Conservation (phyloP, 1,140 invertebrate species). For the Orchesella cincta region DNA sequence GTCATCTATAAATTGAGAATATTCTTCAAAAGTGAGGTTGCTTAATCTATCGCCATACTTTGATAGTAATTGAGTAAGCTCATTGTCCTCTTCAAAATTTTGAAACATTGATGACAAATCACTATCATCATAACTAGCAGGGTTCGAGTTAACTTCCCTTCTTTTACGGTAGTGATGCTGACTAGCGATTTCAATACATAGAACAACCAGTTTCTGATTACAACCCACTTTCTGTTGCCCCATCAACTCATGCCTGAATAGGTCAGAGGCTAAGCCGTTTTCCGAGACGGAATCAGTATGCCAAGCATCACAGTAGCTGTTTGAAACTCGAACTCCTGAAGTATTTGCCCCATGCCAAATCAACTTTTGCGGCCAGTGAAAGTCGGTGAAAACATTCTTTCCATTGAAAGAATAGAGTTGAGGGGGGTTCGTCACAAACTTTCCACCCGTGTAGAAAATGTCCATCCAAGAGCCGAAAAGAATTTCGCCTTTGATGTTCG, state of each 20-base stretch:
- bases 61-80: not conserved
- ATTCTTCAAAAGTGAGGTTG: constrained; percentile 43
- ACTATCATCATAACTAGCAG: not conserved
- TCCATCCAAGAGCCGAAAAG: constrained; percentile 92
- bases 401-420: constrained; percentile 93
- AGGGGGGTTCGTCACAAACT: constrained; percentile 76
- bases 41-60: not conserved
- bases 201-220: constrained; percentile 80
- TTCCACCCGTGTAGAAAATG: constrained; percentile 83
- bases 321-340: constrained; percentile 78
- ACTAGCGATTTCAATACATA: constrained; percentile 87
- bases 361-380: constrained; percentile 85
- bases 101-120: no score
- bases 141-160: constrained; percentile 50
- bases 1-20: constrained; percentile 42
- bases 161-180: constrained; percentile 60
- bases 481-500: constrained; percentile 87
- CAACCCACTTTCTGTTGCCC: constrained; percentile 75
- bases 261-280: constrained; percentile 77
- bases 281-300: constrained; percentile 71
- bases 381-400: constrained; percentile 84
- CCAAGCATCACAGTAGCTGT: constrained; percentile 91
- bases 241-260: constrained; percentile 70
- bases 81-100: no score
- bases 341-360: constrained; percentile 90